Percentiles rank a stretch among this genome's conserved stretches.
Evolutionary conservation across 2,113 vertebrate species (phyloP).

Genomic region (Phaetusa simplex): DNA sequence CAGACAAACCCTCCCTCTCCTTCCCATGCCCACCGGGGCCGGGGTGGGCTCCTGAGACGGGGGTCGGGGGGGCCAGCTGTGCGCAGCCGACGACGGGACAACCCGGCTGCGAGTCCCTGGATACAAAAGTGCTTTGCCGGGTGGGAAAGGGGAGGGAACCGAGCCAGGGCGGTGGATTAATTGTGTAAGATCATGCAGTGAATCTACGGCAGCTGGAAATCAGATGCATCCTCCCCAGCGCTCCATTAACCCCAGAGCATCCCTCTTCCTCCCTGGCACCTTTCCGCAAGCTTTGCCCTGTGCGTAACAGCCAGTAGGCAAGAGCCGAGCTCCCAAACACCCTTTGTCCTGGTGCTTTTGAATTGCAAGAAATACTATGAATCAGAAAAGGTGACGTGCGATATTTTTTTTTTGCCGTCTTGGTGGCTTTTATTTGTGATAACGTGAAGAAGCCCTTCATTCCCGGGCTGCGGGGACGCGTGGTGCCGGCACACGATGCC

Average conservation of each 20-base stretch:
- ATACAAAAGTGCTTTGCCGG: neutral
- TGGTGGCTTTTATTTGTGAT: neutral
- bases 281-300: neutral
- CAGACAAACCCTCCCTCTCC: neutral
- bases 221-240: neutral
- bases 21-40: fast-evolving
- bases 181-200: neutral
- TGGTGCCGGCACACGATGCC: neutral
- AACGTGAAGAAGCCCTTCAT: fast-evolving
- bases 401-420: too few species aligned
- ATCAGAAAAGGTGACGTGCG: neutral
- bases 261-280: neutral
- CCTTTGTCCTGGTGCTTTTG: neutral
- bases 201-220: neutral
- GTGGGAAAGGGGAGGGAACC: neutral
- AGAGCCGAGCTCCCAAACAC: neutral
- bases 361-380: fast-evolving
- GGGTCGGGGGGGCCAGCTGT: neutral
- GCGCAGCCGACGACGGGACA: fast-evolving
- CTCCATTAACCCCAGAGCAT: neutral
- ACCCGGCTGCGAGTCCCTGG: neutral
- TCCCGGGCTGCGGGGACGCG: fast-evolving
- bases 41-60: neutral
- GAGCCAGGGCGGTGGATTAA: neutral
- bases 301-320: fast-evolving